These are phyloP conservation scores for Dendrolimus houi DNA, from an alignment of 2,888 invertebrate species.

Conservation along the genomic window DNA sequence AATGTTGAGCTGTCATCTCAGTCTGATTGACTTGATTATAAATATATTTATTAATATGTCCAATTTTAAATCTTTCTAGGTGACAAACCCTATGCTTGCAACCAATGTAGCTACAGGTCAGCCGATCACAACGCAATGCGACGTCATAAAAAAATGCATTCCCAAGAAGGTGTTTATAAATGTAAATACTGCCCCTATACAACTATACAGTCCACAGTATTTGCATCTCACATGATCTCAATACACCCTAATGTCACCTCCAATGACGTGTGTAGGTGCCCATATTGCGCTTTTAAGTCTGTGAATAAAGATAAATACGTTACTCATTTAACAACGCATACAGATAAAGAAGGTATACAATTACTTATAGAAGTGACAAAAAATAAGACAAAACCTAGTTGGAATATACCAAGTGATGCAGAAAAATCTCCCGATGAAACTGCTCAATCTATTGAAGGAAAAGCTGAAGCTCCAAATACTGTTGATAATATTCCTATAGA, in stretches of 20 bases:
- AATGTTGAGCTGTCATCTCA: too few species aligned
- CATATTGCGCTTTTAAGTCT: slow-evolving; percentile 78
- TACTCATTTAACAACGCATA: slow-evolving; percentile 70
- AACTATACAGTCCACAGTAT: slow-evolving; percentile 87
- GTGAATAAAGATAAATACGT: slow-evolving; percentile 79
- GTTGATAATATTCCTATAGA: slow-evolving; percentile 57
- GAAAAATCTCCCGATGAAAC: slow-evolving; percentile 30
- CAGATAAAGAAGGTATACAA: slow-evolving; percentile 60
- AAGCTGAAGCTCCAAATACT: slow-evolving; percentile 33
- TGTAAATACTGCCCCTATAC: slow-evolving; percentile 88
- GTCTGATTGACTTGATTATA: too few species aligned
- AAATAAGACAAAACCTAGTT: slow-evolving; percentile 46
- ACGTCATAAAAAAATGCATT: slow-evolving; percentile 86
- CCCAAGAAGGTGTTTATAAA: slow-evolving; percentile 84
- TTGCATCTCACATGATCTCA: slow-evolving; percentile 85
- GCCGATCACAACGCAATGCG: slow-evolving; percentile 89
- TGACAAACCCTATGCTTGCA: slow-evolving; percentile 87
- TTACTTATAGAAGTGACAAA: slow-evolving; percentile 51
- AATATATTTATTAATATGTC: not conserved
- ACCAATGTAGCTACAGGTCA: slow-evolving; percentile 82
- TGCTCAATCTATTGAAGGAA: slow-evolving; percentile 24
- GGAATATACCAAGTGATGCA: slow-evolving; percentile 59
- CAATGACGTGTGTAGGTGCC: slow-evolving; percentile 78
- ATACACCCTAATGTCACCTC: slow-evolving; percentile 84
- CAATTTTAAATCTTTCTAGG: slow-evolving; percentile 48